Base-by-base conservation (phyloP, 2,113 vertebrate species). In the Carollia perspicillata region DNA sequence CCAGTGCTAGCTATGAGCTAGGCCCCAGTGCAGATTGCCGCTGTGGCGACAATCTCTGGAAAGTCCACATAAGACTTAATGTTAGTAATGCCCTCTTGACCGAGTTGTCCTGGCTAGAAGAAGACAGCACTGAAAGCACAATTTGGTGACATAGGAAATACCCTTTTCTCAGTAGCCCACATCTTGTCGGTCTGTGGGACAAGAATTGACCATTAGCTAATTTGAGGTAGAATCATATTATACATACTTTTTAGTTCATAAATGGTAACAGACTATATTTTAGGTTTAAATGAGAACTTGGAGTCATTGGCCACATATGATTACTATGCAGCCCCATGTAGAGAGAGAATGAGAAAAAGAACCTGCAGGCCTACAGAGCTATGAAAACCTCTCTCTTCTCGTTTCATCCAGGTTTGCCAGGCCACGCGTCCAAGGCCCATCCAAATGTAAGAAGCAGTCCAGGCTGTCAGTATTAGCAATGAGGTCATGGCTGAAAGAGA, bases 401-500 rank as follows among this genome's bases (percentile, higher is more conserved):
- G 7, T 71, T 91, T 74, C n/a, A 51, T 20, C 86, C 42, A 44
- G 28, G 35, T 66, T 90, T 92, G 75, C 72, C 35, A 49, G 81
- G 66, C 51, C 71, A 23, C 49, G 13, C 22, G 35, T 77, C 88
- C 33, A 53, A 88, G 71, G 17, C 72, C 69, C 77, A 68, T 44
- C 26, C 18, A 53, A 72, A 58, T 55, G 49, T 72, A 83, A 83
- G 72, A 68, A n/a, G 42, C 66, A 83, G 66, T 75, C 42, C 83
- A 69, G 63, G 60, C 95, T 89, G 51, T 89, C 55, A 89, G 71
- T 55, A 40, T 89, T 91, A 83, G 75, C 75, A 69, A 91, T 96
- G 94, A 95, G 90, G 79, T 96, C 92, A 92, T 53, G 55, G 74
- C 93, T 84, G 55, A 44, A 49, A 89, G 51, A 80, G 47, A 90